phyloP scores from a whole-genome alignment of 2,113 vertebrate species.

The Australoheros scitulus region DNA sequence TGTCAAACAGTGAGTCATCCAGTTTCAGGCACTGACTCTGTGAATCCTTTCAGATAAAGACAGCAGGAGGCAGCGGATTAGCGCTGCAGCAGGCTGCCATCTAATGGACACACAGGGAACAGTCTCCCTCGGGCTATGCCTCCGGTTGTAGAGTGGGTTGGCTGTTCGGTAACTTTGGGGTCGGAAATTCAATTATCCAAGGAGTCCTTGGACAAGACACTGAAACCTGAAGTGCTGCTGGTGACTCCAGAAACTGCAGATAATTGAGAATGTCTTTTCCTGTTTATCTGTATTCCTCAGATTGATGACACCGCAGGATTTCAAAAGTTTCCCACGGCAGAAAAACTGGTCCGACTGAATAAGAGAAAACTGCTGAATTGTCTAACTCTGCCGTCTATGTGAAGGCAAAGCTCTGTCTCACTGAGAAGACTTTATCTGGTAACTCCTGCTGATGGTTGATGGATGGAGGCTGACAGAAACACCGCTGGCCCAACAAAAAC shows the following conservation, averaged over 20 bases:
- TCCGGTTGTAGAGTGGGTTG: neutral
- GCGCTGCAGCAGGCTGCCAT: constrained; percentile 37
- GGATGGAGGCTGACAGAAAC: neutral
- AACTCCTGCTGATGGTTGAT: neutral
- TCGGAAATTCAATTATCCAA: neutral
- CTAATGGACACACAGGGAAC: constrained; percentile 41
- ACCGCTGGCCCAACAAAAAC: neutral
- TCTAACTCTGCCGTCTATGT: neutral
- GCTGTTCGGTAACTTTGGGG: neutral
- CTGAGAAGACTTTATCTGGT: neutral
- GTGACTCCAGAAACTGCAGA: neutral
- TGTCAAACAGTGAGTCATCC: constrained; percentile 31
- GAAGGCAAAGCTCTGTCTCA: neutral
- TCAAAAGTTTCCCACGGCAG: constrained; percentile 1
- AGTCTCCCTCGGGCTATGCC: neutral
- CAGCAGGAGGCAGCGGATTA: neutral
- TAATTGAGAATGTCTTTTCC: neutral
- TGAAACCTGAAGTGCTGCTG: neutral
- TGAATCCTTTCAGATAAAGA: constrained; percentile 52
- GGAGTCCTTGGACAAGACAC: neutral
- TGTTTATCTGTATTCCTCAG: neutral
- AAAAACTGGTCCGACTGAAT: constrained; percentile 9
- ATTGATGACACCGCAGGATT: constrained; percentile 18
- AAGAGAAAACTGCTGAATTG: neutral
- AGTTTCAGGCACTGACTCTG: constrained; percentile 11